These are phyloP conservation scores for Henricia sp. DNA, from an alignment of 53 echinoderm and acorn worm genomes.

Conservation along the genomic window DNA sequence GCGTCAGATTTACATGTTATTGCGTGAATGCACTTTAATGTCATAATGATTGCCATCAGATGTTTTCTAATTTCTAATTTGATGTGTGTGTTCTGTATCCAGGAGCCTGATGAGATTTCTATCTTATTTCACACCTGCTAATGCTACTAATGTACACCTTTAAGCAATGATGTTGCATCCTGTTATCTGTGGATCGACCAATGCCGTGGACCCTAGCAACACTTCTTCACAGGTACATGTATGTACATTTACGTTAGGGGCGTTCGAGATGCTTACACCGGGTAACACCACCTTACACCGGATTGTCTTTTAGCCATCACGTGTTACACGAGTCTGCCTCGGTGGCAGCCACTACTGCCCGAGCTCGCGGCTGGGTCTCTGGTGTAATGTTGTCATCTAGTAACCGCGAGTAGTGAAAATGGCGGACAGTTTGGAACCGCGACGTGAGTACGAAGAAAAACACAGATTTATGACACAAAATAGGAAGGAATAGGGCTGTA, in stretches of 20 bases:
- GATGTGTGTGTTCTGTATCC: background rate
- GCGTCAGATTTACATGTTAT: no score
- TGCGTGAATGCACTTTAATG: background rate
- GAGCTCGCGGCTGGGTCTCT: background rate
- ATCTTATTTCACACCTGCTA: background rate
- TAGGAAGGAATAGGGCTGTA: no score
- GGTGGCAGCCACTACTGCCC: background rate
- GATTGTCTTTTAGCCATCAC: no score
- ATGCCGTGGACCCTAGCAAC: slow-evolving; percentile 28
- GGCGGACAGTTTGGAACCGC: no score
- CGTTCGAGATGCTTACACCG: no score
- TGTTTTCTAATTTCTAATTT: background rate
- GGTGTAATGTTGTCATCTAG: background rate
- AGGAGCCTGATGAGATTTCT: background rate
- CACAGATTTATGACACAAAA: no score
- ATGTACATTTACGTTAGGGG: no score
- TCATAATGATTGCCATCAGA: no score
- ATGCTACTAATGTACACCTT: background rate
- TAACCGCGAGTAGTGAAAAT: background rate
- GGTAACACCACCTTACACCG: no score
- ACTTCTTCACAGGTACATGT: slow-evolving; percentile 11
- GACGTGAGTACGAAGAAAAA: no score
- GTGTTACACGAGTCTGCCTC: background rate
- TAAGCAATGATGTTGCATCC: background rate
- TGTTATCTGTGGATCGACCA: slow-evolving; percentile 13